Evolutionary conservation across 2,113 vertebrate species (phyloP).

Genomic region (Lophura nycthemera): DNA sequence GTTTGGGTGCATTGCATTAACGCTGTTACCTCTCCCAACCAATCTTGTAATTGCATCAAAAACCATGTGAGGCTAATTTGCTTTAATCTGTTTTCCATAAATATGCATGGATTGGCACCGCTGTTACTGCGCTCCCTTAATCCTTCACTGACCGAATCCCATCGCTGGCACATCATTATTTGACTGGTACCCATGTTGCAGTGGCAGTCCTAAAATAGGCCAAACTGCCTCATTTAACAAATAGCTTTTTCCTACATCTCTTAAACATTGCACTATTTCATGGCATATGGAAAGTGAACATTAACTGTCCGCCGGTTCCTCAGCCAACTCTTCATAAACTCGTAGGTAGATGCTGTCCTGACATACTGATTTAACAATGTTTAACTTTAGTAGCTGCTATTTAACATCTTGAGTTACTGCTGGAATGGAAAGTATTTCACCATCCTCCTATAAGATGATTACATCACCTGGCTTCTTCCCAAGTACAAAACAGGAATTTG

Average conservation of each 20-base stretch:
- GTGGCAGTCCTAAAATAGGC: conserved; percentile 7
- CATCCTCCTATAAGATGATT: conserved; percentile 46
- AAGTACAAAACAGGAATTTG: conserved; percentile 65
- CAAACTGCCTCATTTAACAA: conserved; percentile 3
- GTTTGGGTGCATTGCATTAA: neutral
- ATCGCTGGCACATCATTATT: neutral
- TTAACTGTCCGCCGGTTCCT: neutral
- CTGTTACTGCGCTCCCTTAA: neutral
- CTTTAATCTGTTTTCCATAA: neutral
- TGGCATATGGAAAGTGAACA: rapidly evolving
- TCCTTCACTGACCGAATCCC: neutral
- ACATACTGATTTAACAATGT: neutral
- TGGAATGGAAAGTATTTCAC: conserved; percentile 68
- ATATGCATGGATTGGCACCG: neutral
- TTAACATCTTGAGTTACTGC: conserved; percentile 60
- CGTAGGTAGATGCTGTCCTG: neutral
- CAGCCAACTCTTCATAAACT: neutral
- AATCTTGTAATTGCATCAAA: neutral
- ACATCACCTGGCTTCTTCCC: conserved; percentile 69
- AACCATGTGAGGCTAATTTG: neutral
- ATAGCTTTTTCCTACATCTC: neutral
- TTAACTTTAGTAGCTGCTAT: conserved; percentile 49
- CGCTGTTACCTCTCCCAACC: neutral
- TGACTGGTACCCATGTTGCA: neutral
- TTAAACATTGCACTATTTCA: neutral